Base-by-base conservation (phyloP, 2,113 vertebrate genomes). In the Alexandromys fortis region DNA sequence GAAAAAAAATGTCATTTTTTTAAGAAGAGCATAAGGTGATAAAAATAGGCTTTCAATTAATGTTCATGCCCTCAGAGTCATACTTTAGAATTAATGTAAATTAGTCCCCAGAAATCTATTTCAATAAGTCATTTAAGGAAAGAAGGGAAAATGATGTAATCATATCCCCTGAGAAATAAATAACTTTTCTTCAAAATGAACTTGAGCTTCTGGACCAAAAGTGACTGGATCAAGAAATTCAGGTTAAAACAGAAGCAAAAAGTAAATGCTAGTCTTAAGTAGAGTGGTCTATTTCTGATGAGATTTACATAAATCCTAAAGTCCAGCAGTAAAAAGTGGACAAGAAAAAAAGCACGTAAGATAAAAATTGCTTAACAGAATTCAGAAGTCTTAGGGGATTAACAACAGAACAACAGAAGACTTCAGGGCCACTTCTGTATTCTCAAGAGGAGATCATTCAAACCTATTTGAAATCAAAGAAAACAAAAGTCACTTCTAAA, bases 31-130 rank as follows among this genome's bases (percentile, higher is more conserved):
- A 97, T 77, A 96, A 97, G 95, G 91, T 97, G 96, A 97, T 97
- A 97, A 97, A 97, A 97, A 97, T 97, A 97, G 96, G 82, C 96
- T 96, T 97, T 96, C 96, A 97, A 97, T 97, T 97, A 97, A 97
- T 96, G 79, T 67, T 96, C 76, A 89, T 97, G 95, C 94, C 95
- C 96, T 97, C 75, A 91, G 91, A 97, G 91, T 97, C 96, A 97
- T 95, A 95, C 91, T 96, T 97, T 35, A 21, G 83, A 97, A 97
- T 96, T 97, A 97, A 97, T 97, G 96, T 96, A 96, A 98, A 98
- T 97, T 97, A 95, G 91, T 97, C 94, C 89, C 96, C 92, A 97
- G 96, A 96, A 98, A 96, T 97, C 94, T 90, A 95, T 97, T 97
- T 95, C 47, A 98, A 91, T 89, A 96, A 97, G 97, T 96, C 95